Evolutionary conservation across 2,888 invertebrate genomes (phyloP).

Genomic region (Aphidius colemani): DNA sequence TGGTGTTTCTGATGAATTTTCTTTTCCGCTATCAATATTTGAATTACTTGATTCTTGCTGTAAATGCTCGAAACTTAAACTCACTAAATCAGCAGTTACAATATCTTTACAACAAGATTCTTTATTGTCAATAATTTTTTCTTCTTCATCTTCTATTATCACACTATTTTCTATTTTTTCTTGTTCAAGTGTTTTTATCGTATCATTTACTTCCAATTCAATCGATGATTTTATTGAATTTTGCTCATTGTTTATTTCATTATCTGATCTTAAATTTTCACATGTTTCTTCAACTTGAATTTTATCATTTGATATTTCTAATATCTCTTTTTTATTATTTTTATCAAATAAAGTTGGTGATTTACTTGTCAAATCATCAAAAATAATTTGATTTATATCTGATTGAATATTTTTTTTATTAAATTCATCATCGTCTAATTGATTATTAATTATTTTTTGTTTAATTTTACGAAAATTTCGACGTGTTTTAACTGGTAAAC

Average conservation of each 20-base stretch:
- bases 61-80: conserved; percentile 45
- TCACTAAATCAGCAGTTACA: conserved; percentile 33
- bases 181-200: too few relatives aligned
- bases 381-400: not conserved
- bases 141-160: not conserved
- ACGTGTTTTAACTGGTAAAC: conserved; percentile 5
- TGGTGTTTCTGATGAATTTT: conserved; percentile 51
- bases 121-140: conserved; percentile 10
- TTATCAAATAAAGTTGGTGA: conserved; percentile 44
- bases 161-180: conserved; percentile 11
- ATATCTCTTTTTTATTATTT: conserved; percentile 19
- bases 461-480: conserved; percentile 9
- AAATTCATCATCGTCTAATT: not conserved
- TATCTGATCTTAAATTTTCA: not conserved
- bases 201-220: too few relatives aligned
- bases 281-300: not conserved
- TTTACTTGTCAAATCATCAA: conserved; percentile 37
- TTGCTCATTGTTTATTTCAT: too few relatives aligned
- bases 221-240: too few relatives aligned
- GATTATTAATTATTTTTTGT: conserved; percentile 5
- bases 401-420: not conserved
- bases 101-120: not conserved
- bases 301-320: too few relatives aligned
- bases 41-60: conserved; percentile 54
- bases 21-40: conserved; percentile 57